phyloP scores from a whole-genome alignment of 37 sponge, comb jelly and placozoan species.

The Halisarca cf. caerulea region DNA sequence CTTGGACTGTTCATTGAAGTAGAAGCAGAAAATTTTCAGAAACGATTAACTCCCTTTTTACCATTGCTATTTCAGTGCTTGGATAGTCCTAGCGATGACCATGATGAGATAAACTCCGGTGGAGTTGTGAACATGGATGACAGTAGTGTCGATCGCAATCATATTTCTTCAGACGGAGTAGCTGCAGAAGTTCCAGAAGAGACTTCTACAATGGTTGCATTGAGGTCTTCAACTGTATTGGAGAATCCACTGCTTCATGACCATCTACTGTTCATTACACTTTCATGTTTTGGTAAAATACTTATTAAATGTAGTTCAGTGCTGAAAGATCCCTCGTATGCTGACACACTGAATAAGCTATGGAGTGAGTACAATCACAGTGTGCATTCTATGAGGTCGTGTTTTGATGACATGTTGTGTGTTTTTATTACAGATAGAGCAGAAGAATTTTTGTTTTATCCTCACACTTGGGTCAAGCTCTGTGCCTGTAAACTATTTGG shows the following conservation, averaged over 20 bases:
- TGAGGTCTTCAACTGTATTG: no score
- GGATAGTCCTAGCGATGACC: neutral
- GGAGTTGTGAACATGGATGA: neutral
- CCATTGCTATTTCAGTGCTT: conserved; percentile 58
- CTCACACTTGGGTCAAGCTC: conserved; percentile 83
- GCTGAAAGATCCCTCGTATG: neutral
- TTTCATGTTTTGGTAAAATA: conserved; percentile 58
- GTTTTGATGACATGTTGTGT: neutral
- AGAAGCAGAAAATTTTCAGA: conserved; percentile 60
- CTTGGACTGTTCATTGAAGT: conserved; percentile 68
- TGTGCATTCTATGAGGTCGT: neutral
- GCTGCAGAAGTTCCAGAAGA: neutral
- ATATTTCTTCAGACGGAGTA: no score
- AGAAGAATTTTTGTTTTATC: conserved; percentile 54
- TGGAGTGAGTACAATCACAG: conserved; percentile 82
- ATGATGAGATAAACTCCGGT: neutral
- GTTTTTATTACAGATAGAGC: conserved; percentile 18
- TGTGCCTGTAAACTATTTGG: conserved; percentile 61
- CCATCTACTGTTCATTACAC: conserved; percentile 57
- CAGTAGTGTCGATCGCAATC: no score
- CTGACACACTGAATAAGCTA: conserved; percentile 31
- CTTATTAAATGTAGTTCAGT: conserved; percentile 25
- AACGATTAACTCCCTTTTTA: conserved; percentile 38
- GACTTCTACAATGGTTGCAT: no score
- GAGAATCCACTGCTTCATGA: conserved; percentile 34